These are phyloP conservation scores for Nannoperca obscura DNA, from an alignment of 2,797 vertebrate genomes.

Conservation along the genomic window DNA sequence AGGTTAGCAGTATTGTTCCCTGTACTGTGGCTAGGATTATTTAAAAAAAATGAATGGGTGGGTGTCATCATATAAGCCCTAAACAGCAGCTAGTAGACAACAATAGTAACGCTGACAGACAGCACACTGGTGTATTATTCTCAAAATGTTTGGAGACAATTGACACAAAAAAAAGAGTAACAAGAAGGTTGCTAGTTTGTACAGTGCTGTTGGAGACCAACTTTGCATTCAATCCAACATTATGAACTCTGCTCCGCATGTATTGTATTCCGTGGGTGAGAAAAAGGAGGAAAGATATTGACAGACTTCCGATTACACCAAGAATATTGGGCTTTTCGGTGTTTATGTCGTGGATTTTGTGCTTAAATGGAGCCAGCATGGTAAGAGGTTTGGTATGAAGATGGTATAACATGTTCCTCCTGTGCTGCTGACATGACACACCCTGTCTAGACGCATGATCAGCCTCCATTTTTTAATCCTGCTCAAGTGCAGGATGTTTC, in stretches of 20 bases:
- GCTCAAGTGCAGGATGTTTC: conserved; percentile 40
- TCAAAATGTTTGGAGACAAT: not conserved
- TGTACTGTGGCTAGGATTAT: not conserved
- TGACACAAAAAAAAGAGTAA: not conserved
- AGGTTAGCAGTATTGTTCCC: not conserved
- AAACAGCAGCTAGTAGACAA: not conserved
- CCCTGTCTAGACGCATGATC: conserved; percentile 54
- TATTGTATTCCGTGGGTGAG: not conserved
- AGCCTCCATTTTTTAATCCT: conserved; percentile 50
- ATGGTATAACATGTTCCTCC: conserved; percentile 13
- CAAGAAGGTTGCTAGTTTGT: not conserved
- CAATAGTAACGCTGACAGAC: not conserved
- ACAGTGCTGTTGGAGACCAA: not conserved
- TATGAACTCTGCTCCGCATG: not conserved
- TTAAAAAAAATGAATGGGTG: not conserved
- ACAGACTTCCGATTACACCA: conserved; percentile 6
- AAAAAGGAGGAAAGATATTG: not conserved
- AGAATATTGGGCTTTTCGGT: conserved; percentile 3
- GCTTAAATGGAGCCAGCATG: not conserved
- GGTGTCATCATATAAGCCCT: conserved; percentile 3
- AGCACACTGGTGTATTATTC: not conserved
- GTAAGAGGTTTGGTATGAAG: conserved; percentile 9
- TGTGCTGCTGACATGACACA: conserved; percentile 34
- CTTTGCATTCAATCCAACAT: not conserved
- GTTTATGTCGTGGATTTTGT: conserved; percentile 11